Percentiles rank a stretch among this genome's conserved stretches.
These are phyloP conservation scores for Drosophila chauvacae DNA, from an alignment of 1,140 invertebrate genomes.

Conservation along the genomic window DNA sequence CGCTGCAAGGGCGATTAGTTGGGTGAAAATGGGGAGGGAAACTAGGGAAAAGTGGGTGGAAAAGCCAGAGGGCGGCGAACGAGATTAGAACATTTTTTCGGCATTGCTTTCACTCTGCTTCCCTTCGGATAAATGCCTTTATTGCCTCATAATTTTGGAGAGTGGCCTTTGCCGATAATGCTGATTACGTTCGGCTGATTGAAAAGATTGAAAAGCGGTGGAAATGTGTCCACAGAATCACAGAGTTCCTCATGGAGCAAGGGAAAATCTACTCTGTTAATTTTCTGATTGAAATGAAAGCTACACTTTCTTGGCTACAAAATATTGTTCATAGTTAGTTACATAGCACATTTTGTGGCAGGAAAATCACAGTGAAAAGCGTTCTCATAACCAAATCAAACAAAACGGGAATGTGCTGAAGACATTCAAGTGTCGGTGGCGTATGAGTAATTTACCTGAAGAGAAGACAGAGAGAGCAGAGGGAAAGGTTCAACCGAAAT, in stretches of 20 bases:
- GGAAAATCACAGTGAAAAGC: slow-evolving; percentile 49
- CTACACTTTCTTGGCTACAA: neutral
- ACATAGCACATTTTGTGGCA: neutral
- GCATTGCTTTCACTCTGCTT: slow-evolving; percentile 51
- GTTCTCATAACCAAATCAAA: slow-evolving; percentile 42
- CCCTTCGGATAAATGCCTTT: slow-evolving; percentile 48
- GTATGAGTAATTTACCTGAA: slow-evolving; percentile 71
- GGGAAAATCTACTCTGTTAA: neutral
- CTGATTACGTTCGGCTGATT: slow-evolving; percentile 40
- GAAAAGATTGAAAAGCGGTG: slow-evolving; percentile 10
- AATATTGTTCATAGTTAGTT: slow-evolving; percentile 14
- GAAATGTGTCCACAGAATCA: neutral
- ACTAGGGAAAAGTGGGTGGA: neutral
- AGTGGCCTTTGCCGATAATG: slow-evolving; percentile 57
- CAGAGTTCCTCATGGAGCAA: no score
- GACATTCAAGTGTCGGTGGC: slow-evolving; percentile 58
- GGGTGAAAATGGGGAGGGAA: neutral
- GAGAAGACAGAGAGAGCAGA: slow-evolving; percentile 5
- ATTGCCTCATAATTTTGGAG: slow-evolving; percentile 65
- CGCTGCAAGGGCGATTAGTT: slow-evolving; percentile 75
- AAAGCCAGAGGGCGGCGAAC: slow-evolving; percentile 18
- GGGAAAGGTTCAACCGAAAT: slow-evolving; percentile 27
- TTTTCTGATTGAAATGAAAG: neutral
- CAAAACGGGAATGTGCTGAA: slow-evolving; percentile 43
- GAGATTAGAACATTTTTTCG: slow-evolving; percentile 77